A percentile compares a stretch with the other conserved stretches of the same genome.
phyloP scores from a whole-genome alignment of 2,888 invertebrate genomes.

The Agapetus fuscipes region DNA sequence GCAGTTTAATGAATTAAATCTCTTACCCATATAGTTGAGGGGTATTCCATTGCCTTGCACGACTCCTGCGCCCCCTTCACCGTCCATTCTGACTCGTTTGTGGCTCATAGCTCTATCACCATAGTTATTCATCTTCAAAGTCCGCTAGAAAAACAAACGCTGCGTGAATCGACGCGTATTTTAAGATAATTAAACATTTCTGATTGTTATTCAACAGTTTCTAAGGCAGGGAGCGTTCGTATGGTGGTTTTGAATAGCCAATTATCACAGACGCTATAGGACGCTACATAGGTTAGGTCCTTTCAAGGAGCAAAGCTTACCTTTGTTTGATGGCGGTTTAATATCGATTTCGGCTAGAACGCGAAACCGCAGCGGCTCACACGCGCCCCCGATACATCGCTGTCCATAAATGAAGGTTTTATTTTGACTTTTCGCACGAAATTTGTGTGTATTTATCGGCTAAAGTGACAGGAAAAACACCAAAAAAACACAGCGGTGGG shows the following conservation, averaged over 20 bases:
- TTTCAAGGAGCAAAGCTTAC: conserved; percentile 46
- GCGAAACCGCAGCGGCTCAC: conserved; percentile 38
- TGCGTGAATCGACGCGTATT: conserved; percentile 23
- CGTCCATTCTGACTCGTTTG: conserved; percentile 46
- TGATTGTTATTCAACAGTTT: conserved; percentile 25
- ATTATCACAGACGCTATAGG: conserved; percentile 47
- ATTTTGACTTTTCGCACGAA: conserved; percentile 45
- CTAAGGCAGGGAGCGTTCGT: not conserved
- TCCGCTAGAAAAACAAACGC: conserved; percentile 25
- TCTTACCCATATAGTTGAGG: conserved; percentile 43
- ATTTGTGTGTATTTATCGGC: conserved; percentile 45
- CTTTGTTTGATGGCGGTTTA: conserved; percentile 47
- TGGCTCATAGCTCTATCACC: conserved; percentile 25
- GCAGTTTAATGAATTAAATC: not conserved
- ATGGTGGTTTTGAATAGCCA: conserved; percentile 24
- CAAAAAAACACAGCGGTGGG: conserved; percentile 45
- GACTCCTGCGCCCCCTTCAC: conserved; percentile 43
- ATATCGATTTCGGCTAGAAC: conserved; percentile 47
- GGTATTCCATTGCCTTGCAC: conserved; percentile 46
- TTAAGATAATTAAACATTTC: not conserved
- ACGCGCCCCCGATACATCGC: conserved; percentile 41
- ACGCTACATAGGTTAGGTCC: conserved; percentile 44
- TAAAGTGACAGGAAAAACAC: conserved; percentile 45
- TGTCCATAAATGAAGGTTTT: conserved; percentile 37
- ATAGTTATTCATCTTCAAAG: conserved; percentile 23